Evolutionary conservation across 2,888 invertebrate genomes (phyloP), one percentile per base, ranked within the genome.

Genomic region (Tachina grossa): DNA sequence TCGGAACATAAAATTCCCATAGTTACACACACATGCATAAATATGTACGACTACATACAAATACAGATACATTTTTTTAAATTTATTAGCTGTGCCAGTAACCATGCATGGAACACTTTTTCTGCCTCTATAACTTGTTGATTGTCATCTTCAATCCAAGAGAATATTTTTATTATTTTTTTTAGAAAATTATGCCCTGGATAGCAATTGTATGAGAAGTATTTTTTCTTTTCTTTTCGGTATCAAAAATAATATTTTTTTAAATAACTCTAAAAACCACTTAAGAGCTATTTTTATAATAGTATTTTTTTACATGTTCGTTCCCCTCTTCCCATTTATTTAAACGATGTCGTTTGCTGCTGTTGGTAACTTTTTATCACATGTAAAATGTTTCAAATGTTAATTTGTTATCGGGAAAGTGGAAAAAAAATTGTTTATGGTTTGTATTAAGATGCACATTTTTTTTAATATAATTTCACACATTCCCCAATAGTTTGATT

Each of bases 71-170:
- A 31, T 31, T 31, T 31, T 31, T 31, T 31, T 31, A 6, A 66
- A 78, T 74, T 83, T 83, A 83, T 83, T 83, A 83, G 78, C 72
- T 83, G 83, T 83, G 83, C 55, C 83, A 78, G 57, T 66, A 47
- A 31, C 65, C 43, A 76, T 55, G 63, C 31, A 66, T 69, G 55
- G 4, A 69, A 45, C 63, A 83, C 69, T 68, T 79, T n/a, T 68
- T 31, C 45, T 79, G 61, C 47, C 63, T 69, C 53, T 68, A 75
- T 49, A 77, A 75, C 74, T 71, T 79, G 74, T 69, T 69, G 69
- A 55, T 53, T 69, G 69, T 69, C 43, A 55, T 43, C 53, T 69
- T 14, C 53, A 69, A 55, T 78, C 53, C 22, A 61, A 43, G n/a
- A 57, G 49, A 66, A 71, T 22, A 51, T 57, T 59, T 66, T 53